phyloP scores from a whole-genome alignment of 2,113 vertebrate genomes.

The Clarias batrachus region DNA sequence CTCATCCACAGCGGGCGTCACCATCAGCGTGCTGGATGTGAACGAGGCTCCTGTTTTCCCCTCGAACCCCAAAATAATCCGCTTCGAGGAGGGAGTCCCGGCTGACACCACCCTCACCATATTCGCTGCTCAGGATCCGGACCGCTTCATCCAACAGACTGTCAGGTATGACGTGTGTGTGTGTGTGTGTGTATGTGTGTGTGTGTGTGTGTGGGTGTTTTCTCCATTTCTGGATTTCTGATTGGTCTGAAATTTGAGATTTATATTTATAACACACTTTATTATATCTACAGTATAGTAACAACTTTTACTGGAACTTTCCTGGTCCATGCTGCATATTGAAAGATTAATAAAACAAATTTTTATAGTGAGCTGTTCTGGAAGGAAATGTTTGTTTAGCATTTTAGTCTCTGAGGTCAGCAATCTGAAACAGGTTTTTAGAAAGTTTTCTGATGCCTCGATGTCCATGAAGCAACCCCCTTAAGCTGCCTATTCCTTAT shows the following conservation, averaged over 20 bases:
- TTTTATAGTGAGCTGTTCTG: background rate
- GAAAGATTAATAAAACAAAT: background rate
- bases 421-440: background rate
- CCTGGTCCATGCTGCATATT: background rate
- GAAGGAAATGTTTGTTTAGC: no score
- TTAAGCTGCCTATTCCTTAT: no score
- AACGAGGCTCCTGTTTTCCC: slow-evolving; percentile 94
- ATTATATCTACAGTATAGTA: background rate
- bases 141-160: slow-evolving; percentile 87
- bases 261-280: background rate
- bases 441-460: no score
- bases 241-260: background rate
- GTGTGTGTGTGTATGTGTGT: no score
- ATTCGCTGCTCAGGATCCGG: slow-evolving; percentile 76
- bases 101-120: slow-evolving; percentile 83
- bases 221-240: background rate
- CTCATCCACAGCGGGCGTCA: slow-evolving; percentile 92
- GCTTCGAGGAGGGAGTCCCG: slow-evolving; percentile 91
- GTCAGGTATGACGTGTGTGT: slow-evolving; percentile 81
- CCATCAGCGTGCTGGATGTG: slow-evolving; percentile 89
- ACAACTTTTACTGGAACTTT: background rate
- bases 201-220: background rate
- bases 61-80: slow-evolving; percentile 87
- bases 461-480: no score
- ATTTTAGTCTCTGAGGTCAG: background rate